Base-by-base conservation (phyloP, 2,113 vertebrate species). In the Dasyurus viverrinus region DNA sequence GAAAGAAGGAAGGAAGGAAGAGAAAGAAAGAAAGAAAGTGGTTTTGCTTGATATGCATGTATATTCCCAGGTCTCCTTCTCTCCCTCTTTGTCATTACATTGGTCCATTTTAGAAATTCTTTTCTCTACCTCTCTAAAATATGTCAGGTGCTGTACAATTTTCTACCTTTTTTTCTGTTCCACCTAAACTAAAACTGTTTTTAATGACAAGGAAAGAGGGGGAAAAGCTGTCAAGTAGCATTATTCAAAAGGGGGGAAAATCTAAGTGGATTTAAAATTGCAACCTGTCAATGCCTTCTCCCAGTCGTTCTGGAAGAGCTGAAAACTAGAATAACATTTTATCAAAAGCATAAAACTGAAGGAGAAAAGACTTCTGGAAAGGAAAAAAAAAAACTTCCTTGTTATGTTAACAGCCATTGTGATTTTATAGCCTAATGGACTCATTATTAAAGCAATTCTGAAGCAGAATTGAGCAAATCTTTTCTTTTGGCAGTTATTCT, bases 191-290 rank as follows among this genome's bases (percentile, higher is more conserved):
- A 47, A 95, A 96, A 42, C 53, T n/a, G 57, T 91, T 95, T 92
- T 94, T 96, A 95, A 97, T 93, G 89, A 96, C 36, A 96, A 96
- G 60, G 91, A 96, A 93, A 90, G 53, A 42, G 47, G 47, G 19
- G 53, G 60, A 50, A 50, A 97, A 84, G 22, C 89, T 97, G 93
- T 96, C 50, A 96, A 91, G 95, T 76, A 92, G 52, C 50, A 96
- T 96, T 95, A 94, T 94, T 91, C 94, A 95, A 48, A 94, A 89
- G 42, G 90, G 52, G 84, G 92, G 93, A 53, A 89, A 95, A 97
- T 92, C 84, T 96, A 96, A 96, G 95, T 92, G 93, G 57, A 94
- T 95, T 96, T 96, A 96, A 97, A 97, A 97, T 96, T 94, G 89
- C 90, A 97, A 91, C 96, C 90, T 97, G 96, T 92, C 96, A 90